Evolutionary conservation across 2,113 vertebrate species (phyloP), one percentile per base, ranked within the genome.

Genomic region (Eleginops maclovinus): DNA sequence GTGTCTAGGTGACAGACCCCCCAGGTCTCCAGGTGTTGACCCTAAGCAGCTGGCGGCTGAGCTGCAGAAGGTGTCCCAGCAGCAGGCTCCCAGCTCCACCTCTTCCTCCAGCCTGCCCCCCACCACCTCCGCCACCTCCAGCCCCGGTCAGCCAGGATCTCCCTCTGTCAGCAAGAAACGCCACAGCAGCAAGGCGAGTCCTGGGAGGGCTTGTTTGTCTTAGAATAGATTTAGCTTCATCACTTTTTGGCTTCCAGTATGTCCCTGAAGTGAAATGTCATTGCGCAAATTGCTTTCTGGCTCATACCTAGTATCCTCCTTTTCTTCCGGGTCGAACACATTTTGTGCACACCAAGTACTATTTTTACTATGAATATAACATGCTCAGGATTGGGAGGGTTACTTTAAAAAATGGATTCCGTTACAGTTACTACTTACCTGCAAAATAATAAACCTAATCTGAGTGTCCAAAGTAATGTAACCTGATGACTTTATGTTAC

Each of bases 41-140:
- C 98, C 98, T 12, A 98, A 99, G 89, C 98, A 99, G 85, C 82
- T 99, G 89, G 97, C 98, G 0, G 97, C 97, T 2, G 98, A 99
- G 89, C 95, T 99, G 62, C 98, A 99, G 77, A 99, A 99, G 90
- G 98, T 99, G 75, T 99, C 98, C 0, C 96, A 98, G 17, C 98
- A 99, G 91, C 97, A 99, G 93, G 94, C 94, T 0, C 93, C 92
- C 13, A 53, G 95, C 0, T 95, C 94, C 61, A 55, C 89, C 54
- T 82, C 89, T 87, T 94, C 85, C 94, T 96, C 10, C 53, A 55
- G 80, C 91, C 94, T 96, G 41, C 97, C 96, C 3, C 93, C 94
- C 72, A 93, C 96, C 2, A 92, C 95, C 2, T 99, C 97, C 0
- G 93, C 96, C 1, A 94, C 95, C 51, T 97, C 97, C 79, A 99